A percentile compares a stretch with the other conserved stretches of the same genome.
Conservation (phyloP, 2,888 invertebrate genomes). For the Plemyria rubiginata region DNA sequence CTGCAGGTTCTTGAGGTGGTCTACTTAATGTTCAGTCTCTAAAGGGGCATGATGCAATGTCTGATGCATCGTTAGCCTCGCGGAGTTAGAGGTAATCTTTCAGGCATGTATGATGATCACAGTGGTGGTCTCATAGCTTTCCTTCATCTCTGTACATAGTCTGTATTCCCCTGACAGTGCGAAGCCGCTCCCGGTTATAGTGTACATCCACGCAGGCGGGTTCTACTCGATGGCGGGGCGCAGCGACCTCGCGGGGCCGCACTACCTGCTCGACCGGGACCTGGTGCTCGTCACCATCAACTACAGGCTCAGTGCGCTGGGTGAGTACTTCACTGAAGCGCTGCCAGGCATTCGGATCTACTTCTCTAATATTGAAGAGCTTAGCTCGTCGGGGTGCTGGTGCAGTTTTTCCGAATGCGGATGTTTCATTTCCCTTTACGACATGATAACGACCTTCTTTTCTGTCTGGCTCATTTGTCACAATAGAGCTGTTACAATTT, state of each 20-base stretch:
- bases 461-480: too few species aligned
- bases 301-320: conserved; percentile 85
- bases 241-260: conserved; percentile 85
- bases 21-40: too few species aligned
- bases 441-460: too few species aligned
- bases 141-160: background rate
- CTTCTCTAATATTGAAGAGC: too few species aligned
- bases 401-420: too few species aligned
- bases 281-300: conserved; percentile 87
- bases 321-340: conserved; percentile 41
- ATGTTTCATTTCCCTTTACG: too few species aligned
- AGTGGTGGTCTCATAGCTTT: background rate
- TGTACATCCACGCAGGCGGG: conserved; percentile 89
- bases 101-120: background rate
- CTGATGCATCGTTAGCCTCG: too few species aligned
- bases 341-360: too few species aligned
- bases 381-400: too few species aligned
- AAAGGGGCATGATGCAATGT: too few species aligned
- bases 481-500: too few species aligned
- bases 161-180: conserved; percentile 33
- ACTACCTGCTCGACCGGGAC: conserved; percentile 87
- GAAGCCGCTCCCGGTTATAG: conserved; percentile 83
- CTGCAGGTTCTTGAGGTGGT: too few species aligned
- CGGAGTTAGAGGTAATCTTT: background rate
- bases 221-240: conserved; percentile 86